A percentile compares a stretch with the other conserved stretches of the same genome.
These are phyloP conservation scores for Nannospalax galili DNA, from an alignment of 2,113 vertebrate species.

Conservation along the genomic window DNA sequence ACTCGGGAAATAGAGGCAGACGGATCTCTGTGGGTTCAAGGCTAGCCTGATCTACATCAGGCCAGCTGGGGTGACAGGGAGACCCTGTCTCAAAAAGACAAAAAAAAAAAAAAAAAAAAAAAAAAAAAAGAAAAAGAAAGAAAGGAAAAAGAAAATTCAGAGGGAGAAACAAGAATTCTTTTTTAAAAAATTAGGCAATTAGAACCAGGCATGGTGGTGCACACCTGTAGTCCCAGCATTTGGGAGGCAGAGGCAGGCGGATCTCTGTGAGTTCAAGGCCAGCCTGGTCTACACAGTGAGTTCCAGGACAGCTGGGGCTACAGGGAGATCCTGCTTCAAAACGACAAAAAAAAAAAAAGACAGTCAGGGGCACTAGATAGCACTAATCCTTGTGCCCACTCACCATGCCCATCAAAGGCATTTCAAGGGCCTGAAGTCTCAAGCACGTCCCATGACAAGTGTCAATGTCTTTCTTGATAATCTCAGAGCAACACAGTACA, in stretches of 20 bases:
- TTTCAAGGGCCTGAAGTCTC: slow-evolving; percentile 49
- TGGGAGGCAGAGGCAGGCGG: not conserved
- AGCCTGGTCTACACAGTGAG: not conserved
- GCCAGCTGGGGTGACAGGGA: too few species aligned
- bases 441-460: slow-evolving; percentile 59
- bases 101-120: too few species aligned
- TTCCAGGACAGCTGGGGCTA: not conserved
- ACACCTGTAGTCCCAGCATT: not conserved
- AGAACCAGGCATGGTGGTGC: not conserved
- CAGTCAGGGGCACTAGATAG: not conserved
- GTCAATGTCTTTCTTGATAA: slow-evolving; percentile 67
- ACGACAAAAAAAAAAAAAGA: not conserved
- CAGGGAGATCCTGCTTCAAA: not conserved
- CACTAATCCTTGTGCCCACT: not conserved
- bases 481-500: slow-evolving; percentile 63
- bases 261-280: not conserved
- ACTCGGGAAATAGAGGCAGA: too few species aligned
- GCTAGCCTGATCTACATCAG: too few species aligned
- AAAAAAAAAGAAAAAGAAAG: too few species aligned
- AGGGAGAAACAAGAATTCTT: too few species aligned
- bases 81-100: too few species aligned
- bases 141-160: not conserved
- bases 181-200: too few species aligned
- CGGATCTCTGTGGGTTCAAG: too few species aligned
- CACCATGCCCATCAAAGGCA: slow-evolving; percentile 56